phyloP scores from a whole-genome alignment of 92 coral and sea anemone genomes.

The Palythoa grandiflora region DNA sequence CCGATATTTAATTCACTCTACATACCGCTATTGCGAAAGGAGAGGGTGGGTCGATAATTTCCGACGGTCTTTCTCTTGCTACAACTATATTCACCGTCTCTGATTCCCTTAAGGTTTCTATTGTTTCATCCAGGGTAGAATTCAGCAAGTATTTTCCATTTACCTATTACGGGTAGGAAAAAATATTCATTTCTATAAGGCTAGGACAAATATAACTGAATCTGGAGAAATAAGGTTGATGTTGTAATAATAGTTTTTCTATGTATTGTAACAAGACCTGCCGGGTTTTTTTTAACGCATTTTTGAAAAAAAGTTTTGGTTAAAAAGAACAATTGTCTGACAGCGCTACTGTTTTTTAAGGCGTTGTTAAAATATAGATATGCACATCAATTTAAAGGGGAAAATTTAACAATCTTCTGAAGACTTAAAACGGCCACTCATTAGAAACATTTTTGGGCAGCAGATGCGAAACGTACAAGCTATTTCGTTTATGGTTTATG shows the following conservation, averaged over 20 bases:
- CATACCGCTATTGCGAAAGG: background rate
- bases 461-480: no score
- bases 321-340: no score
- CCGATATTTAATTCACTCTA: background rate
- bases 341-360: no score
- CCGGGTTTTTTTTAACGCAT: background rate
- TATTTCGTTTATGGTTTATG: no score
- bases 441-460: no score
- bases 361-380: no score
- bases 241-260: background rate
- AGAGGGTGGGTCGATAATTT: constrained; percentile 3
- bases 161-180: constrained; percentile 52
- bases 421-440: no score
- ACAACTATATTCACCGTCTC: constrained; percentile 70
- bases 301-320: no score
- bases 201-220: background rate
- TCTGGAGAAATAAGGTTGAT: background rate
- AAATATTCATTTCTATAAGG: background rate
- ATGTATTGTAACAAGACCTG: background rate
- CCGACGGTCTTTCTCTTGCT: constrained; percentile 59
- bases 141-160: constrained; percentile 77
- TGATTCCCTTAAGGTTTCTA: constrained; percentile 57
- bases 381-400: no score
- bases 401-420: no score
- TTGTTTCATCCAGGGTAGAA: constrained; percentile 74